phyloP scores from a whole-genome alignment of 2,888 invertebrate genomes.

The Auanema freiburgensis region DNA sequence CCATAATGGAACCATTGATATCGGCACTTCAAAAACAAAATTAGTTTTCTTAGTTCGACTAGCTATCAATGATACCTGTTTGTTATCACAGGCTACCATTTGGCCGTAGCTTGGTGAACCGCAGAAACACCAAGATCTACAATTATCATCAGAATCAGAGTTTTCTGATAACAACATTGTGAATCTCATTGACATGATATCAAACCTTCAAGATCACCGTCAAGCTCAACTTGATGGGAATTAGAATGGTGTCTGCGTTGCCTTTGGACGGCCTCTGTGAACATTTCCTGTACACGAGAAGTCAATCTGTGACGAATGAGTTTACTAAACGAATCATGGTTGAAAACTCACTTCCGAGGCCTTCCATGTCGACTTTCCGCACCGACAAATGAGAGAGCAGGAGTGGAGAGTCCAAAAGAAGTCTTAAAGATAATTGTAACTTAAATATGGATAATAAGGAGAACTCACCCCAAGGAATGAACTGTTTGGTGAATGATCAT shows the following conservation, averaged over 20 bases:
- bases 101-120: constrained; percentile 55
- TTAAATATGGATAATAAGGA: neutral
- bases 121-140: constrained; percentile 57
- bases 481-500: constrained; percentile 1
- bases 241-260: constrained; percentile 29
- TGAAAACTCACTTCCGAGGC: constrained; percentile 49
- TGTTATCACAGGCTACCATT: constrained; percentile 97
- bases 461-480: neutral
- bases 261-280: constrained; percentile 48
- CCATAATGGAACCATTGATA: constrained; percentile 99
- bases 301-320: constrained; percentile 46
- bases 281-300: constrained; percentile 60
- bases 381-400: constrained; percentile 38
- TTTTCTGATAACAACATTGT: neutral
- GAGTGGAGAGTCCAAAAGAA: no score
- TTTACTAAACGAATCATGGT: neutral
- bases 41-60: no score
- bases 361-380: constrained; percentile 59
- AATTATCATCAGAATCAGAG: constrained; percentile 34
- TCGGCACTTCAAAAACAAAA: constrained; percentile 75
- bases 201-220: constrained; percentile 2
- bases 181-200: neutral
- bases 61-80: constrained; percentile 73
- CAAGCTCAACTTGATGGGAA: constrained; percentile 7
- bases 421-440: no score